Evolutionary conservation across 2,888 invertebrate species (phyloP), one percentile per base, ranked within the genome.

Genomic region (Alcis repandata): DNA sequence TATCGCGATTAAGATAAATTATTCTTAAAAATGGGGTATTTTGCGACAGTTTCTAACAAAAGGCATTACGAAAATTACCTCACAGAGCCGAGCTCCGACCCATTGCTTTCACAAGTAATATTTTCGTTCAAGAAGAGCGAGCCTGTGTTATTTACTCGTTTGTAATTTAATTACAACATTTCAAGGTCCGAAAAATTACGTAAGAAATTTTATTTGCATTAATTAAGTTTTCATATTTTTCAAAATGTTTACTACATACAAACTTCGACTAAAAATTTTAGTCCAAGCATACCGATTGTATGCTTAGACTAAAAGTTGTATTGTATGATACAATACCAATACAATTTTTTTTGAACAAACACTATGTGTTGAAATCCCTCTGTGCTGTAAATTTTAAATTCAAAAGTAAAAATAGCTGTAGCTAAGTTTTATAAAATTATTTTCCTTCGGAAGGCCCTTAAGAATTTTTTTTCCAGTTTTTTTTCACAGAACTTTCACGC

Each of bases 21-120:
- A 52, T 2, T 9, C n/a, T 27, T 20, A 15, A 45, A 58, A 40
- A 51, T 48, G 22, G 22, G 2, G 10, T 22, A 48, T 15, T 59
- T 52, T 11, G 43, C 33, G 36, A 59, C 59, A 52, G 43, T 45
- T 27, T 2, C 13, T 36, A 58, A 49, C 59, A 52, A 52, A 36
- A 33, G 13, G 11, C 36, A 43, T 59, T 59, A n/a, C 1, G n/a
- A 11, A 13, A 43, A 22, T 43, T 36, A 22, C 11, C 43, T 19
- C 15, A 40, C 45, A 52, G 36, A 36, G 1, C 10, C 17, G 19
- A 22, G 38, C 15, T 38, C 22, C 32, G 15, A 27, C 27, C 32
- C 19, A 49, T 51, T 19, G 49, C 15, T 41, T 49, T 33, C 43
- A 27, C 9, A 52, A 52, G 33, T 32, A 53, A 38, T 41, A 40